Evolutionary conservation across 2,113 vertebrate genomes (phyloP).

Genomic region (Aegotheles bennettii): DNA sequence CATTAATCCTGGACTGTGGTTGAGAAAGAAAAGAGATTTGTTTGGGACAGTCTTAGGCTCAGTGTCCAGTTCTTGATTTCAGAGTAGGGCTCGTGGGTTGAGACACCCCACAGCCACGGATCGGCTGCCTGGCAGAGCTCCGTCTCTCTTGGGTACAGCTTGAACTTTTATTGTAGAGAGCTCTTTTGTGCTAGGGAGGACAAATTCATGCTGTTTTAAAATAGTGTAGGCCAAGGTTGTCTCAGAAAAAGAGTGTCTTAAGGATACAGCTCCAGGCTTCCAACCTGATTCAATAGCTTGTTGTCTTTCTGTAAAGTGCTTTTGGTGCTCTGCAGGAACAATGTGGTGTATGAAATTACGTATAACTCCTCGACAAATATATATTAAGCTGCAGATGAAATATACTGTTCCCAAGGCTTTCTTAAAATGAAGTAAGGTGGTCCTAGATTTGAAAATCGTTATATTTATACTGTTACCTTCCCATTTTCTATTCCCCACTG

Average conservation of each 20-base stretch:
- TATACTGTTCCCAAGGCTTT: background rate
- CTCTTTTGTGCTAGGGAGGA: background rate
- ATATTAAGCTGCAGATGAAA: conserved; percentile 7
- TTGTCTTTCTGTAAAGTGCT: background rate
- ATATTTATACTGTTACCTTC: background rate
- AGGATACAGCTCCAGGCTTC: conserved; percentile 21
- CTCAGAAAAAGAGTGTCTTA: background rate
- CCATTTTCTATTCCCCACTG: fast-evolving
- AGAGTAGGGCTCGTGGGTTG: background rate
- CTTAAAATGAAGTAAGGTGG: background rate
- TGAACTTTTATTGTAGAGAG: background rate
- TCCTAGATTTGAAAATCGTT: background rate
- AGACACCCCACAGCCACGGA: background rate
- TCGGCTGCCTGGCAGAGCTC: background rate
- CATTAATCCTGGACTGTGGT: background rate
- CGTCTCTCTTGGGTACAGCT: background rate
- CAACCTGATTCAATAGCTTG: background rate
- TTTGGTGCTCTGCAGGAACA: conserved; percentile 5
- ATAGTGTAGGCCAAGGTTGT: conserved; percentile 18
- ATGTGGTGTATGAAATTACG: background rate
- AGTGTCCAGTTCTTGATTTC: background rate
- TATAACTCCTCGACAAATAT: background rate
- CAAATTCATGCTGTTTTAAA: background rate
- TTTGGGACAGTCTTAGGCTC: background rate
- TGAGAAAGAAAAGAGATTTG: background rate